Evolutionary conservation across 2,797 vertebrate species (phyloP).

Genomic region (Linurgus olivaceus): DNA sequence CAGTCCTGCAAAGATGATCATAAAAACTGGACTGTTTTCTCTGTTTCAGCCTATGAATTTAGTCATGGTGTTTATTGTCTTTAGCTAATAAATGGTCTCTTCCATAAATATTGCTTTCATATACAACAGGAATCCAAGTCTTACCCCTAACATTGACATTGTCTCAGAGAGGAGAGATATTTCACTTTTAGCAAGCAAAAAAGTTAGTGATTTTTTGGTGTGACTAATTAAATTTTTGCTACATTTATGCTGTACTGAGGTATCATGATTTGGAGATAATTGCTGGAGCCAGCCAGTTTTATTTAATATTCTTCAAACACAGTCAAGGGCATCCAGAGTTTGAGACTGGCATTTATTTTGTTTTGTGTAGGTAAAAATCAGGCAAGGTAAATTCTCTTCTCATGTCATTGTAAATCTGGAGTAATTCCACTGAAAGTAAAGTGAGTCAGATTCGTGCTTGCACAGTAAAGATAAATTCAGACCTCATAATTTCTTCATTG

Average conservation of each 20-base stretch:
- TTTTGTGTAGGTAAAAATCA: not conserved
- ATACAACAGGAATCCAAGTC: not conserved
- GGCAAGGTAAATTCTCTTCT: not conserved
- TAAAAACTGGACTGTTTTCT: constrained; percentile 17
- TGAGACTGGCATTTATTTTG: not conserved
- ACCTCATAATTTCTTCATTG: not conserved
- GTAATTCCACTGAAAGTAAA: not conserved
- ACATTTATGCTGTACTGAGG: not conserved
- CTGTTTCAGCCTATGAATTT: constrained; percentile 24
- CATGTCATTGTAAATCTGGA: not conserved
- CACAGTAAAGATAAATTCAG: not conserved
- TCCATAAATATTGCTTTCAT: constrained; percentile 31
- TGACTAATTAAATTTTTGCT: constrained; percentile 46
- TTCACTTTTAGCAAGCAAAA: constrained; percentile 10
- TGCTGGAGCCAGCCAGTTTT: constrained; percentile 13
- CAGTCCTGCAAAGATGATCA: not conserved
- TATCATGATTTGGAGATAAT: constrained; percentile 27
- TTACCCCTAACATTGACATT: not conserved
- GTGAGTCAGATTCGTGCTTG: not conserved
- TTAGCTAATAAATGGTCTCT: constrained; percentile 35
- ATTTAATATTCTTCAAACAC: constrained; percentile 19
- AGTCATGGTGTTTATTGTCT: constrained; percentile 14
- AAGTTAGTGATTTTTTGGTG: constrained; percentile 20
- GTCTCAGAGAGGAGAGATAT: not conserved
- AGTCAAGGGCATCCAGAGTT: constrained; percentile 1